phyloP scores from a whole-genome alignment of 2,888 invertebrate species.

The Dexiosoma caninum region DNA sequence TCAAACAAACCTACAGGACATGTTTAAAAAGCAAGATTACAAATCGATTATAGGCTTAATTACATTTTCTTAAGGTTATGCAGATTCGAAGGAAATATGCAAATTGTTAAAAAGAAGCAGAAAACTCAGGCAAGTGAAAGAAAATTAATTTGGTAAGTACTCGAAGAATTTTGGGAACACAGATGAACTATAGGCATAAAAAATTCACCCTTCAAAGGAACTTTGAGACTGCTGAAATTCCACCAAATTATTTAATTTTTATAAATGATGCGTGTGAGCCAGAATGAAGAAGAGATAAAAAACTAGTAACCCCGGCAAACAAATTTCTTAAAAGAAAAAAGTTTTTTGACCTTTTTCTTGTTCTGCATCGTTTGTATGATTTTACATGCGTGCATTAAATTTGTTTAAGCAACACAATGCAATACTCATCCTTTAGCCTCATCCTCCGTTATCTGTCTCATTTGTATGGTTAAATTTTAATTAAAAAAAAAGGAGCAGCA shows the following conservation, averaged over 20 bases:
- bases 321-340: background rate
- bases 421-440: conserved; percentile 45
- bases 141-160: background rate
- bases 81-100: conserved; percentile 19
- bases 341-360: conserved; percentile 9
- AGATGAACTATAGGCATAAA: background rate
- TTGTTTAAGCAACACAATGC: conserved; percentile 17
- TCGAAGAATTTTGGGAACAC: background rate
- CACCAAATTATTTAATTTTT: background rate
- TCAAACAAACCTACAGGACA: no score
- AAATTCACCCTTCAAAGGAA: conserved; percentile 25
- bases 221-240: background rate
- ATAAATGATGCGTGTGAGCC: background rate
- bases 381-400: conserved; percentile 51
- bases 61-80: background rate
- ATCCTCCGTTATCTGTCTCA: conserved; percentile 57
- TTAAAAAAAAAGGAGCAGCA: conserved; percentile 45
- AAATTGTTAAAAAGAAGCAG: conserved; percentile 9
- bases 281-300: background rate
- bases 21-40: background rate
- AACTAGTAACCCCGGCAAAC: conserved; percentile 13
- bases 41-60: conserved; percentile 33
- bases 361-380: conserved; percentile 23
- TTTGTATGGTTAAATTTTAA: conserved; percentile 54
- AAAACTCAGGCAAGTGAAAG: no score